Percentiles rank a stretch among this genome's conserved stretches.
phyloP scores from a whole-genome alignment of 53 echinoderm and acorn worm species.

The Hippasteria phrygiana region DNA sequence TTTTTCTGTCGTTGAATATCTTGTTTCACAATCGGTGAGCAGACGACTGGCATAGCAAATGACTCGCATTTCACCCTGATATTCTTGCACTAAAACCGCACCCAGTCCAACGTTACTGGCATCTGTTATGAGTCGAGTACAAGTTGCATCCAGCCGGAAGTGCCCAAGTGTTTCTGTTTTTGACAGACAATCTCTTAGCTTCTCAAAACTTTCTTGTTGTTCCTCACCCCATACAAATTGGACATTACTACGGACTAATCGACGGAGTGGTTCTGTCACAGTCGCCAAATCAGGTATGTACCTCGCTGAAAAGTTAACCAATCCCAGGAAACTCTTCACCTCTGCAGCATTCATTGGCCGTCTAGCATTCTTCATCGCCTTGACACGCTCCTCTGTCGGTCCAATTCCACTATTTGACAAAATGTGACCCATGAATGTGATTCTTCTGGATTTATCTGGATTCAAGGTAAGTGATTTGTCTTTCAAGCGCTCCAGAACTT shows the following conservation, averaged over 20 bases:
- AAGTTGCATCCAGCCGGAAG: slow-evolving; percentile 24
- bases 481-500: slow-evolving; percentile 63
- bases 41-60: slow-evolving; percentile 69
- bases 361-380: slow-evolving; percentile 60
- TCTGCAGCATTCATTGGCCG: slow-evolving; percentile 59
- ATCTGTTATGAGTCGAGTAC: slow-evolving; percentile 20
- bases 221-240: slow-evolving; percentile 13
- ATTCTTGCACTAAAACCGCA: slow-evolving; percentile 34
- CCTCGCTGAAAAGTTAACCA: slow-evolving; percentile 77
- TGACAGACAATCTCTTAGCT: neutral
- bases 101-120: slow-evolving; percentile 43
- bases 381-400: slow-evolving; percentile 64
- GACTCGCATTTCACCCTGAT: slow-evolving; percentile 37
- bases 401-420: slow-evolving; percentile 69
- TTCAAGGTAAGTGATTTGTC: slow-evolving; percentile 66
- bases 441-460: slow-evolving; percentile 53
- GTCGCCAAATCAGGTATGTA: slow-evolving; percentile 63
- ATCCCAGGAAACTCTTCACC: slow-evolving; percentile 74
- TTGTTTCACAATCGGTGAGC: slow-evolving; percentile 53
- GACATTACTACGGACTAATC: neutral
- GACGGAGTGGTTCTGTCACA: slow-evolving; percentile 29
- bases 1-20: slow-evolving; percentile 58
- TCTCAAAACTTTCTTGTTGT: slow-evolving; percentile 15
- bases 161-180: slow-evolving; percentile 22
- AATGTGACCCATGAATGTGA: slow-evolving; percentile 65